These are phyloP conservation scores for Brenthis daphne DNA, from an alignment of 2,888 invertebrate genomes.

Conservation along the genomic window DNA sequence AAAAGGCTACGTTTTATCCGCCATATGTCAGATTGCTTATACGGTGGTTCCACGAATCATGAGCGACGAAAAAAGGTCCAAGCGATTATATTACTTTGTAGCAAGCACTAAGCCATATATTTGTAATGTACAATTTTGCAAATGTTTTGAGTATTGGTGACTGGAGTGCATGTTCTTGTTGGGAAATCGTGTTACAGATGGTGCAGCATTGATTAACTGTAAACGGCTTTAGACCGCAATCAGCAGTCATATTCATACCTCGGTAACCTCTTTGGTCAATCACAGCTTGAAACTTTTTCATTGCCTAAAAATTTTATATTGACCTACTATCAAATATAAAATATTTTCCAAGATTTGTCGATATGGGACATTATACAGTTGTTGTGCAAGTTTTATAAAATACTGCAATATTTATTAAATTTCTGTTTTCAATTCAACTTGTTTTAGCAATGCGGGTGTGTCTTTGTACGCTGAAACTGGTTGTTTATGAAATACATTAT, in stretches of 20 bases:
- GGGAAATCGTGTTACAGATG: constrained; percentile 61
- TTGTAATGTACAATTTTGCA: constrained; percentile 22
- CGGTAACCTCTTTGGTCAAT: constrained; percentile 41
- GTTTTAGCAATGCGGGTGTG: constrained; percentile 16
- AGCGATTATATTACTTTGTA: constrained; percentile 29
- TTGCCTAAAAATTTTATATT: constrained; percentile 40
- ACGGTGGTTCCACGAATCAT: constrained; percentile 26
- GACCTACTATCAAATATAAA: constrained; percentile 38
- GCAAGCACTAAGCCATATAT: constrained; percentile 24
- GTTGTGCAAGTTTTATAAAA: constrained; percentile 20
- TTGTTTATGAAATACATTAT: constrained; percentile 1
- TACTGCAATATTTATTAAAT: not conserved
- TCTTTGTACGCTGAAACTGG: constrained; percentile 6
- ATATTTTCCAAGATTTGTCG: constrained; percentile 28
- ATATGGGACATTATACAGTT: constrained; percentile 14
- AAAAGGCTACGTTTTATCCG: constrained; percentile 68
- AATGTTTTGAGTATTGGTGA: constrained; percentile 7
- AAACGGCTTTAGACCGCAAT: constrained; percentile 64
- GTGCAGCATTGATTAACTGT: constrained; percentile 68
- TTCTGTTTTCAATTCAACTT: constrained; percentile 1
- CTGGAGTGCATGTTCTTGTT: constrained; percentile 41
- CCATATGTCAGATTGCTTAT: constrained; percentile 64
- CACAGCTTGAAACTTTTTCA: constrained; percentile 42
- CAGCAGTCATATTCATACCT: constrained; percentile 56
- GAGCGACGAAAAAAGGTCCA: constrained; percentile 19